A percentile compares a stretch with the other conserved stretches of the same genome.
Conservation (phyloP, 2,797 vertebrate genomes). For the Silurus aristotelis region DNA sequence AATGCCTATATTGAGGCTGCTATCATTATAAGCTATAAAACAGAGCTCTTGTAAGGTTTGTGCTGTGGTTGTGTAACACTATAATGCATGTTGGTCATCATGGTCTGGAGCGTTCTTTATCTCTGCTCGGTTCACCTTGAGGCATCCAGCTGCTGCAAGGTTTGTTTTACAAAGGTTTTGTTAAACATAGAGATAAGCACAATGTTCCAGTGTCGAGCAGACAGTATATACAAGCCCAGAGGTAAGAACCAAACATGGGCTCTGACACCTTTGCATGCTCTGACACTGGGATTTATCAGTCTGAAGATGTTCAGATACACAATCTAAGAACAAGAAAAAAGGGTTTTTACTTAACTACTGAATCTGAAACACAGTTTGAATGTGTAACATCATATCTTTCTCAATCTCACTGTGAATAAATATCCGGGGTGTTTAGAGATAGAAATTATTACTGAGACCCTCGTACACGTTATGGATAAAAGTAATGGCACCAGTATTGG, state of each 20-base stretch:
- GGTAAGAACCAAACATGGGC: slow-evolving; percentile 46
- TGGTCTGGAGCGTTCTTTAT: neutral
- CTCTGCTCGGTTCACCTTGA: slow-evolving; percentile 20
- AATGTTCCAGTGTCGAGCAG: slow-evolving; percentile 35
- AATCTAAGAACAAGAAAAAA: slow-evolving; percentile 13
- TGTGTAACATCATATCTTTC: neutral
- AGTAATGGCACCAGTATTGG: no score
- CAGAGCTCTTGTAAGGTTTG: neutral
- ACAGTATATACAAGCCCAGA: slow-evolving; percentile 41
- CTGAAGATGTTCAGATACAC: slow-evolving; percentile 27
- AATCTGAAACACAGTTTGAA: slow-evolving; percentile 22
- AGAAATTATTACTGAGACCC: neutral
- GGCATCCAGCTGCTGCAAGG: slow-evolving; percentile 28
- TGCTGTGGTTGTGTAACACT: neutral
- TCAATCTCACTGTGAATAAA: neutral
- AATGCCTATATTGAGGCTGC: neutral
- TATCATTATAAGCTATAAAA: neutral
- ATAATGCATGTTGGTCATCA: neutral
- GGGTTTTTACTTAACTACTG: neutral
- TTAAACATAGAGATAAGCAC: slow-evolving; percentile 47
- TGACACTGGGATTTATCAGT: slow-evolving; percentile 35
- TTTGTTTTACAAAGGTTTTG: slow-evolving; percentile 51
- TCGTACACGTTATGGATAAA: no score
- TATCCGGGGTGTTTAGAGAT: neutral
- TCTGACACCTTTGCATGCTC: slow-evolving; percentile 34